These are phyloP conservation scores for Crematogaster levior DNA, from an alignment of 2,888 invertebrate genomes.

Conservation along the genomic window DNA sequence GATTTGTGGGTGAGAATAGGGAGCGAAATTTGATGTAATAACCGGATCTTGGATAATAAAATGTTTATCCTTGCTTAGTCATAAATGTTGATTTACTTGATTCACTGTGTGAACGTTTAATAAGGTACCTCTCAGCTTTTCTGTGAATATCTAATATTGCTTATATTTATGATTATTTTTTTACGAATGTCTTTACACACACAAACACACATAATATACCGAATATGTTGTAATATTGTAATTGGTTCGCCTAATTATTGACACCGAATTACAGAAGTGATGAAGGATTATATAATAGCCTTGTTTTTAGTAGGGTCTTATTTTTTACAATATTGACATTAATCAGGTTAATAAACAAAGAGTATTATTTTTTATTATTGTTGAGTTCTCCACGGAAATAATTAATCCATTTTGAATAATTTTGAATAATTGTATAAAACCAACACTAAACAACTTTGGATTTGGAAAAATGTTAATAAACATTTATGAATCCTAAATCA, in stretches of 20 bases:
- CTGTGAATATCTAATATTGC: neutral
- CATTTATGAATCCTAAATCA: neutral
- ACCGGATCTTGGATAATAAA: neutral
- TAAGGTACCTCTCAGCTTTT: neutral
- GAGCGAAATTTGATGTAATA: neutral
- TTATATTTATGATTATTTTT: neutral
- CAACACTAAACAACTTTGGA: neutral
- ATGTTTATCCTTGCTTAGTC: neutral
- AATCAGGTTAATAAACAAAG: neutral
- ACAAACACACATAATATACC: neutral
- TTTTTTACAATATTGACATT: neutral
- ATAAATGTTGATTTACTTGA: neutral
- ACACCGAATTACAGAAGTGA: neutral
- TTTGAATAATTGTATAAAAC: neutral
- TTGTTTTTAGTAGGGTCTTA: too few relatives aligned
- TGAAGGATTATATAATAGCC: neutral
- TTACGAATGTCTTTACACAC: neutral
- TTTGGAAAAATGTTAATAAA: neutral
- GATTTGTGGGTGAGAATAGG: neutral
- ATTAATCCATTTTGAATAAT: too few relatives aligned
- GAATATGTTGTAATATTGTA: neutral
- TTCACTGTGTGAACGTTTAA: neutral
- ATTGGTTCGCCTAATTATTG: neutral
- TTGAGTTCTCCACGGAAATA: neutral
- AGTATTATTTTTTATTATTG: conserved; percentile 9